These are phyloP conservation scores for Harpagifer antarcticus DNA, from an alignment of 2,797 vertebrate species.

Conservation along the genomic window DNA sequence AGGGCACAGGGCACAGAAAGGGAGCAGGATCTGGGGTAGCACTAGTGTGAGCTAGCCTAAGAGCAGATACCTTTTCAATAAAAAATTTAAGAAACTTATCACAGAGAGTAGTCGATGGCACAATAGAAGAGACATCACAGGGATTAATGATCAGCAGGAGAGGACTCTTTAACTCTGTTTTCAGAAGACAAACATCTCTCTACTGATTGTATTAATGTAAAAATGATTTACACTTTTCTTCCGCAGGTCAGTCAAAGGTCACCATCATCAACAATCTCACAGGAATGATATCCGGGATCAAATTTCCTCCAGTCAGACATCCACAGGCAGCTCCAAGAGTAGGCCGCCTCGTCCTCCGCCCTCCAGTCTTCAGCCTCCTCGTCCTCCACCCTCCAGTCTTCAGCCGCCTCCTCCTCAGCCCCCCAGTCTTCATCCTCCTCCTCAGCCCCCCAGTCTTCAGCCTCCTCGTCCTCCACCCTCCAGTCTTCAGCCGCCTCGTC, in stretches of 20 bases:
- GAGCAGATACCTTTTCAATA: no score
- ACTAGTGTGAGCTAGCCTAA: no score
- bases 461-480: not conserved
- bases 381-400: not conserved
- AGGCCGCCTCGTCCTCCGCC: constrained; percentile 7
- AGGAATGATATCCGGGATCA: constrained; percentile 47
- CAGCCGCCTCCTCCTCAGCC: constrained; percentile 6
- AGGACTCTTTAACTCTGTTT: not conserved
- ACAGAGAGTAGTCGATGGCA: no score
- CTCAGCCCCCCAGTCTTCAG: constrained; percentile 2
- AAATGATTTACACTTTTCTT: constrained; percentile 30
- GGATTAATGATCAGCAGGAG: no score
- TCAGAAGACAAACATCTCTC: not conserved
- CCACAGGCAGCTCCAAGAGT: constrained; percentile 8
- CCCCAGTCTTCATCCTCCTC: not conserved
- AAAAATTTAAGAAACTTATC: no score
- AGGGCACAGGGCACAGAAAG: no score
- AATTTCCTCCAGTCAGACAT: constrained; percentile 17
- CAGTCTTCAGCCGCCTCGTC: constrained; percentile 3
- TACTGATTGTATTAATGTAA: constrained; percentile 27
- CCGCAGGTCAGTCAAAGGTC: constrained; percentile 56
- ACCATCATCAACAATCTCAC: constrained; percentile 34
- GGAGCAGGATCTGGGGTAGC: no score
- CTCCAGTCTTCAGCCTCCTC: not conserved
- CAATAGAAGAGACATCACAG: no score